Conservation (phyloP, 2,113 vertebrate species). For the Nansenia antarctica region DNA sequence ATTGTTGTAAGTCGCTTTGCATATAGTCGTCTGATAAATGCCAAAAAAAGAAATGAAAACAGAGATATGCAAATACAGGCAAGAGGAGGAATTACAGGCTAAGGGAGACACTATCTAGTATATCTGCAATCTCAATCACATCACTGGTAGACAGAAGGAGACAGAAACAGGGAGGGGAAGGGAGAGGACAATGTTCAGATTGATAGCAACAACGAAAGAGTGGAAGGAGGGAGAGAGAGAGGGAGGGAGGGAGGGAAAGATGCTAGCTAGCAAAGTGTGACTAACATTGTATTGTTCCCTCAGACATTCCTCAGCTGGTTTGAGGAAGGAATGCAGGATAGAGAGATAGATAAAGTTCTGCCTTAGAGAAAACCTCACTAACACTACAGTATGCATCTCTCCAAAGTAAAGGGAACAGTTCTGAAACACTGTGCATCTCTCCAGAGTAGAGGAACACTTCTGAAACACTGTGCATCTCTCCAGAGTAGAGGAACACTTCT, state of each 20-base stretch:
- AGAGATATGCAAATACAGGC: not conserved
- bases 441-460: too few species aligned
- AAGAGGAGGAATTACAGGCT: too few species aligned
- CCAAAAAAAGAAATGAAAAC: not conserved
- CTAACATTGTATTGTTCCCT: slow-evolving; percentile 10
- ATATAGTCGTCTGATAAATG: too few species aligned
- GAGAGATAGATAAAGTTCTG: not conserved
- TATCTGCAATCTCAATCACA: not conserved
- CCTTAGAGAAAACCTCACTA: not conserved
- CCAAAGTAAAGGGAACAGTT: too few species aligned
- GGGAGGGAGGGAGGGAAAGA: not conserved
- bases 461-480: not conserved
- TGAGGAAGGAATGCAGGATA: slow-evolving; percentile 31
- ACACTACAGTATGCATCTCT: too few species aligned
- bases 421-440: too few species aligned
- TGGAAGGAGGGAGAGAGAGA: not conserved
- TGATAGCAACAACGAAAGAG: not conserved
- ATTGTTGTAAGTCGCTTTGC: too few species aligned
- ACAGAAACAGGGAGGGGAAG: slow-evolving; percentile 5
- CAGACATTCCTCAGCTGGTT: slow-evolving; percentile 22
- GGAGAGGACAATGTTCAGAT: not conserved
- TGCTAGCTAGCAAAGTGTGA: not conserved
- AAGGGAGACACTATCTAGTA: too few species aligned
- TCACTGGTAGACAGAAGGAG: not conserved
- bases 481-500: not conserved